Base-by-base conservation (phyloP, 2,888 invertebrate genomes). In the Suillia variegata region DNA sequence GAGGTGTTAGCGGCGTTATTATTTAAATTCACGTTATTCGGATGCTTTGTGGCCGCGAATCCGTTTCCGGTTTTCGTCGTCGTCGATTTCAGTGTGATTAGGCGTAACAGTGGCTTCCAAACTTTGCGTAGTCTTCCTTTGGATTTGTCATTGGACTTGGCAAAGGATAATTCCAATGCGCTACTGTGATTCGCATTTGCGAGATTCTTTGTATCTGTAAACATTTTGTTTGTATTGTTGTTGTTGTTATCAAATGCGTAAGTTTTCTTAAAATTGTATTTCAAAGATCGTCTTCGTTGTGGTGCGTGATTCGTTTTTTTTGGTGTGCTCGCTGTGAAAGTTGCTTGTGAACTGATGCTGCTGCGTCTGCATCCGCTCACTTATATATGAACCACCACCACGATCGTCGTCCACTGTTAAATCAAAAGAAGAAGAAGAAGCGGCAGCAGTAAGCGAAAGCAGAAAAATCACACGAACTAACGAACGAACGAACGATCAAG, bases 321-420 rank as follows among this genome's bases (percentile, higher is more conserved):
- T 31, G 52, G 54, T 61, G 69, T 78, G 78, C 67, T 70, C 74
- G 69, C 73, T 70, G 70, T 70, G 74, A 77, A 74, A 72, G 73
- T 73, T 74, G 73, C 64, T 73, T 70, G 69, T 73, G 74, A 72
- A 79, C 80, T 80, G 81, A 80, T 79, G 79, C 77, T 78, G 79
- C 71, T 76, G 71, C 71, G 69, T 66, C 71, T 68, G 67, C 68
- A 71, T 75, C 68, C 74, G 70, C 76, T 75, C 75, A 73, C 72
- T 80, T 80, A 80, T 80, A 80, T 80, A 80, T 73, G 63, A 67
- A 59, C 60, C 15, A 13, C 59, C 17, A n/a, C 58, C 38, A 56
- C 31, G 54, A 42, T 34, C 52, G 56, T 49, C 45, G n/a, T n/a
- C n/a, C n/a, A n/a, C n/a, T n/a, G n/a, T n/a, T n/a, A 62, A 62